Evolutionary conservation across 1,140 invertebrate genomes (phyloP), one percentile per base, ranked within the genome.

Genomic region (Cataglyphis hispanica): DNA sequence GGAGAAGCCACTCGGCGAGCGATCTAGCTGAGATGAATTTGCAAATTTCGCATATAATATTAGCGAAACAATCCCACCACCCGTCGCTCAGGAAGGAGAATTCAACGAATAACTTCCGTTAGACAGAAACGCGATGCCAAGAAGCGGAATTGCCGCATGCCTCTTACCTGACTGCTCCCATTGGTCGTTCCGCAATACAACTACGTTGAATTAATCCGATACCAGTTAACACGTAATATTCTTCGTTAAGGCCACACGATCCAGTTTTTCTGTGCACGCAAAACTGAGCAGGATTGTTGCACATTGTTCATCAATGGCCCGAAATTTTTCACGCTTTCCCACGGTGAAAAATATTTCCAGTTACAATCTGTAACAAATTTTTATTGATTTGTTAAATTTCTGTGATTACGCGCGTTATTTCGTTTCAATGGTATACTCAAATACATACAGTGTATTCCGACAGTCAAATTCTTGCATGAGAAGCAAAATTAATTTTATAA

Each of bases 41-140:
- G 58, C 43, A 74, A 46, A 74, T 75, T 37, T n/a, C 58, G 34
- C 22, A 31, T 10, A 56, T 11, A 13, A 50, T 50, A 70, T 81
- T 72, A 40, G 81, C 53, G 27, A 77, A 89, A 88, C 67, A 89
- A 89, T 88, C 43, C 61, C 13, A 60, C 25, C 5, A 10, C 5
- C n/a, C 13, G 11, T 78, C 16, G 3, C 46, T 22, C n/a, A 31
- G 66, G 56, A 60, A 60, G 11, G 50, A 34, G 66, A 72, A 43
- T 53, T 56, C 37, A 11, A 40, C n/a, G 43, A 87, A 61, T 53
- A 50, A 50, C n/a, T 72, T 53, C 19, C 46, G 31, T 0, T n/a
- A n/a, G 16, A 6, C 46, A 11, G 46, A 27, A 69, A 31, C 25
- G 37, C 40, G 40, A 81, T 10, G 31, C 22, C 50, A 34, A 69